phyloP scores from a whole-genome alignment of 2,888 invertebrate species.

The Tachina grossa region DNA sequence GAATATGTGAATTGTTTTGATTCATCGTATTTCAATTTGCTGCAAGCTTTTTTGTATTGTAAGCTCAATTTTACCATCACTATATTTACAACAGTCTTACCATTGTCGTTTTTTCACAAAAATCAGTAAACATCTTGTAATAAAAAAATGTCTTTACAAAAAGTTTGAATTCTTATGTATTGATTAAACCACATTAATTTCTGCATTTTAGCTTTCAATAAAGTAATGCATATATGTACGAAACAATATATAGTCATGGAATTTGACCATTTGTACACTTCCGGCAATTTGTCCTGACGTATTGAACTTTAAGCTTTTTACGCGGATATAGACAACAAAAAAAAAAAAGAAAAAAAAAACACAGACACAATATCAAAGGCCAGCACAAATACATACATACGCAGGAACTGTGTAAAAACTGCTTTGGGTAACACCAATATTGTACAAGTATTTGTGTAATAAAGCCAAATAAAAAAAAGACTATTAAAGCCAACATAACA shows the following conservation, averaged over 20 bases:
- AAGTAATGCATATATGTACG: slow-evolving; percentile 18
- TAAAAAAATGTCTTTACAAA: not conserved
- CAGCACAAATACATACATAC: not conserved
- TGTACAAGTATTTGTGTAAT: slow-evolving; percentile 11
- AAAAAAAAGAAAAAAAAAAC: not conserved
- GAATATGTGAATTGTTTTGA: too few species aligned
- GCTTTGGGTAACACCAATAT: not conserved
- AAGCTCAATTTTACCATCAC: too few species aligned
- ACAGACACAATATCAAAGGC: not conserved
- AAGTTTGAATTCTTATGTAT: not conserved
- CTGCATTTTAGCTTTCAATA: not conserved
- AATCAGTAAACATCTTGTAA: too few species aligned
- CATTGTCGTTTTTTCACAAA: too few species aligned
- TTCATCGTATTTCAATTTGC: too few species aligned
- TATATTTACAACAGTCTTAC: too few species aligned
- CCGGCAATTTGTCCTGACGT: slow-evolving; percentile 64
- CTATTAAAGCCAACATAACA: slow-evolving; percentile 1
- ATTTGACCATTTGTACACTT: slow-evolving; percentile 59
- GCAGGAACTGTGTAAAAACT: not conserved
- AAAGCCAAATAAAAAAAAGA: not conserved
- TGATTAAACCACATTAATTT: not conserved
- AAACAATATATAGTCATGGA: slow-evolving; percentile 34
- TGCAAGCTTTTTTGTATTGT: too few species aligned
- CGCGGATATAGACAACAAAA: slow-evolving; percentile 3
- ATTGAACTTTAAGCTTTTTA: slow-evolving; percentile 63